Conservation (phyloP, 2,888 invertebrate genomes). For the Flexamia atlantica region DNA sequence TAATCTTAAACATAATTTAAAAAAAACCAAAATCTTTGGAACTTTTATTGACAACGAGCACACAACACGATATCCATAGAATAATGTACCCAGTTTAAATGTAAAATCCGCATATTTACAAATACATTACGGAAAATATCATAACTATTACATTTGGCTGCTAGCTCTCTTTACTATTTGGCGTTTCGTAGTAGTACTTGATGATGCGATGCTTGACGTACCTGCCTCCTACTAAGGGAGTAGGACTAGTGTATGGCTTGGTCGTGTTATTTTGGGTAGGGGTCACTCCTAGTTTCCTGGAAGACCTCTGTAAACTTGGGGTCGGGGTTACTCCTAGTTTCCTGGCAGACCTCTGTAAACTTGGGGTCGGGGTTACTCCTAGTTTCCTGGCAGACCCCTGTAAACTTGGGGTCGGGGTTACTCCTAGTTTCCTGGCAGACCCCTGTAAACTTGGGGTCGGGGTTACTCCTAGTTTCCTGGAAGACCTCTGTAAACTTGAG, state of each 20-base stretch:
- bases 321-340: no score
- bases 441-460: no score
- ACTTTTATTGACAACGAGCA: no score
- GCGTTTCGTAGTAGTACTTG: constrained; percentile 36
- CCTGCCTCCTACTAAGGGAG: not conserved
- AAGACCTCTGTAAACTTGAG: not conserved
- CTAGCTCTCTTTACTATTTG: not conserved
- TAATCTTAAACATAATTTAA: no score
- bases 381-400: no score
- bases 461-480: not conserved
- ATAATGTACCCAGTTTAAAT: not conserved
- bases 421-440: no score
- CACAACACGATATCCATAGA: no score
- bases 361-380: no score
- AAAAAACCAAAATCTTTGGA: no score
- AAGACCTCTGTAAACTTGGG: not conserved
- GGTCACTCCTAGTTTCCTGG: no score
- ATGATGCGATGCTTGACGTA: constrained; percentile 26
- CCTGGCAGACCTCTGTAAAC: not conserved
- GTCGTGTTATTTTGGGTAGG: not conserved
- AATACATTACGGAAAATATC: not conserved
- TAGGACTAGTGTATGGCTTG: constrained; percentile 1
- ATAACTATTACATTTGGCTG: not conserved
- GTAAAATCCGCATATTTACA: not conserved
- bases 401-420: no score